phyloP scores from a whole-genome alignment of 2,113 vertebrate species.

The Sinocyclocheilus rhinocerous region DNA sequence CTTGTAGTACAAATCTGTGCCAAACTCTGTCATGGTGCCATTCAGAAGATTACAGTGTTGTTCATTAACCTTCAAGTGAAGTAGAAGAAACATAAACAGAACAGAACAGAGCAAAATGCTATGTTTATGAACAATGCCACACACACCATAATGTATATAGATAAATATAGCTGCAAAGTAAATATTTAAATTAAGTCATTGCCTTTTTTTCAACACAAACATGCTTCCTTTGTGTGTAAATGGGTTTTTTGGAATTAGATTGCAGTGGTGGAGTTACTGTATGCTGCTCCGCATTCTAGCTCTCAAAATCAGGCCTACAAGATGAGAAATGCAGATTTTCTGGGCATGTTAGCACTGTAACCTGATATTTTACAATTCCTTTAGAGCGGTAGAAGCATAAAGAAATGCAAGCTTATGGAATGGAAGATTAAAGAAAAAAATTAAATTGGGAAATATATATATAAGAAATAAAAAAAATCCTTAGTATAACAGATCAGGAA shows the following conservation, averaged over 20 bases:
- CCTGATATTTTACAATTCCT: neutral
- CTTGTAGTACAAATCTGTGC: neutral
- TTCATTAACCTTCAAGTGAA: conserved; percentile 34
- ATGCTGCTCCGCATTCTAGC: neutral
- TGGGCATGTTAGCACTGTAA: neutral
- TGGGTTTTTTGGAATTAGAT: neutral
- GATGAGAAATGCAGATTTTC: neutral
- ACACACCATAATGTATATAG: neutral
- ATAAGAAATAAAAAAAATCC: too few relatives aligned
- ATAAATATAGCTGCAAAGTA: neutral
- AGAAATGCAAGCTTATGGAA: neutral
- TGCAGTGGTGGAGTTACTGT: neutral
- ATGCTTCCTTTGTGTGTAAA: neutral
- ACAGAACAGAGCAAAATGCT: neutral
- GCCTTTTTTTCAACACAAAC: neutral
- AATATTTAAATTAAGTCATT: neutral
- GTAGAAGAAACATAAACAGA: neutral
- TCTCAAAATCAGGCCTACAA: neutral
- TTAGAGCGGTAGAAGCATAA: neutral
- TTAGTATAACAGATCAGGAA: too few relatives aligned
- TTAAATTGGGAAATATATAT: too few relatives aligned
- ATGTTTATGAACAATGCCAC: neutral
- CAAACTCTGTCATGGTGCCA: conserved; percentile 34
- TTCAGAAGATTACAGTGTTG: conserved; percentile 6
- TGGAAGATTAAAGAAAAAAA: too few relatives aligned